Base-by-base conservation (phyloP, 2,888 invertebrate species). In the Endomychus coccineus region DNA sequence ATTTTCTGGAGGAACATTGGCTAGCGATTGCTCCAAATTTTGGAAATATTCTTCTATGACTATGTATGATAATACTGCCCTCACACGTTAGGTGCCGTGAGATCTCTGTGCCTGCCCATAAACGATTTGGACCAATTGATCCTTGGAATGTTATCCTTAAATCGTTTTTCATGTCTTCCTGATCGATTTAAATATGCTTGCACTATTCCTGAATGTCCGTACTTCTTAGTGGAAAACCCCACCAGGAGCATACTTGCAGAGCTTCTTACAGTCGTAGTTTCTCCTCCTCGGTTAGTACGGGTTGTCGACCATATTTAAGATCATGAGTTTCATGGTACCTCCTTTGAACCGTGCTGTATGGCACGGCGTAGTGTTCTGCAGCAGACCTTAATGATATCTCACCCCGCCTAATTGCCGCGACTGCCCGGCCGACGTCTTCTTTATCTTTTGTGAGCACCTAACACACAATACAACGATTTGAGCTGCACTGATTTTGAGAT, bases 1-100 rank as follows among this genome's bases (percentile, higher is more conserved):
- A 19, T 51, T 46, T 25, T 25, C 5, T 13, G 43, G 35, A 6
- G 46, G 49, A 16, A 49, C 34, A 16, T 39, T 44, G 6, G 32
- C 29, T 2, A 49, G 7, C 3, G 35, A 16, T 10, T 29, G 27
- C 34, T 43, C 31, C 10, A 45, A 22, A 19, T 47, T 25, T 16
- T 42, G 22, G 38, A 36, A 40, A 40, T 40, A 36, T 12, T 40
- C 16, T 33, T 39, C n/a, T 2, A 42, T 29, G 14, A 17, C 16
- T 27, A 39, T 39, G 27, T 33, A 42, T 11, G 11, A 14, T 16
- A 35, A 12, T 29, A 30, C 39, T 13, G 39, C 34, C 24, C n/a
- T n/a, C n/a, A n/a, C n/a, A n/a, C n/a, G n/a, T n/a, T n/a, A n/a
- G n/a, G n/a, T n/a, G n/a, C n/a, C n/a, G 34, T 25, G 6, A 36